Evolutionary conservation across 2,113 vertebrate genomes (phyloP).

Genomic region (Mastomys natalensis): DNA sequence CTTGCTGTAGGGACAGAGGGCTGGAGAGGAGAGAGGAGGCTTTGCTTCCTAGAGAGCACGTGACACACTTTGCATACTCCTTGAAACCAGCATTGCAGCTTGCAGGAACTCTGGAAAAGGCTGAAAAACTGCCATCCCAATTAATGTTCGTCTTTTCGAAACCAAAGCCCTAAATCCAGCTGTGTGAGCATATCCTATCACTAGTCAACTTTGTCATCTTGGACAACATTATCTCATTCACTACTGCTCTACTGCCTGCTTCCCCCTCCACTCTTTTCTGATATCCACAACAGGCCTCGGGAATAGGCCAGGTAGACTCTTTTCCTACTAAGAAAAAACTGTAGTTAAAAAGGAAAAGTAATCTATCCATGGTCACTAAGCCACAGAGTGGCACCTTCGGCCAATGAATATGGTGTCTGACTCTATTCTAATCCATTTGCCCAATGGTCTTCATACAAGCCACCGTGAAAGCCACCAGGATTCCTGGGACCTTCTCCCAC

Average conservation of each 20-base stretch:
- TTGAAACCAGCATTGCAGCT: slow-evolving; percentile 23
- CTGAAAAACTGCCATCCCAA: slow-evolving; percentile 25
- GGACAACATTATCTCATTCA: slow-evolving; percentile 46
- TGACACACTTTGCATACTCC: background rate
- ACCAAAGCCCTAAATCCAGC: slow-evolving; percentile 31
- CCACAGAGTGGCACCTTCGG: slow-evolving; percentile 2
- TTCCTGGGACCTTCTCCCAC: background rate
- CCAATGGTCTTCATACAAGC: background rate
- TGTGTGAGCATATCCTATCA: slow-evolving; percentile 34
- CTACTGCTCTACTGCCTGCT: background rate
- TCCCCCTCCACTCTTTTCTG: slow-evolving; percentile 23
- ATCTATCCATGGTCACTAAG: background rate
- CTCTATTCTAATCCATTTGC: slow-evolving; percentile 12
- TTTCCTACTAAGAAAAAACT: background rate
- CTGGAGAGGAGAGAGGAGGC: background rate
- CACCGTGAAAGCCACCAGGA: background rate
- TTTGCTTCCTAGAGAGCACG: background rate
- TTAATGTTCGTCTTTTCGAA: slow-evolving; percentile 14
- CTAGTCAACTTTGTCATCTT: slow-evolving; percentile 43
- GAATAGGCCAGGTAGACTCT: background rate
- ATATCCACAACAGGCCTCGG: slow-evolving; percentile 16
- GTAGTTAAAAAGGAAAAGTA: slow-evolving; percentile 51
- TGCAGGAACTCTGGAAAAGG: slow-evolving; percentile 26
- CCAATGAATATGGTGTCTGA: background rate
- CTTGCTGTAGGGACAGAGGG: slow-evolving; percentile 21